Evolutionary conservation across 2,888 invertebrate species (phyloP), one percentile per base, ranked within the genome.

Genomic region (Antheraea assamensis): DNA sequence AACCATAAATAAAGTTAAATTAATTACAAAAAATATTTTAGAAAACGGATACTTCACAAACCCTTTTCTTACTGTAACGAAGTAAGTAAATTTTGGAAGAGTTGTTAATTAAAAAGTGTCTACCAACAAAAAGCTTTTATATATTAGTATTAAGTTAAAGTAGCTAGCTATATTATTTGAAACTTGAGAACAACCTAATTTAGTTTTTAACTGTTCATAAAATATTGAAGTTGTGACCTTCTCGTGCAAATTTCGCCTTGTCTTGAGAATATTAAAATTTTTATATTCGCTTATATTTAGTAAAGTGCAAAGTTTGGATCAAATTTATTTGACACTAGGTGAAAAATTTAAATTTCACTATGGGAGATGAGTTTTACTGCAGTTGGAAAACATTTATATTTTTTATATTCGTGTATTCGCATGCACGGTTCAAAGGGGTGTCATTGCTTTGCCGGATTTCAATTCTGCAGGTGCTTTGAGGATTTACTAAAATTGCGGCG

Each of bases 201-300:
- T 89, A 87, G 86, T 87, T 88, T 13, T 86, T 86, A 88, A 89
- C 88, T 89, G 85, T 89, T 88, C 88, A 87, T 90, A 90, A 91
- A 91, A 91, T 91, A 90, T 89, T 90, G 87, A 89, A 90, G 85
- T 82, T 77, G 74, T 83, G 82, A 85, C 87, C 85, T 87, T 85
- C 81, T 80, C 82, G 83, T 83, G 83, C 81, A 81, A 87, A 83
- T 82, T 88, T 86, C 83, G 82, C 87, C 81, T 77, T 88, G 87
- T 87, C 87, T 89, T 79, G 84, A 80, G 83, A 86, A 90, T 91
- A 91, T 91, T 90, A 92, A 90, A 90, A 90, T 81, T 86, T 88
- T 89, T 84, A 87, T 87, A 85, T 86, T 86, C 86, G 78, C 82
- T 80, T 82, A 81, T 83, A 82, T 84, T 85, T 86, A 82, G 78